These are phyloP conservation scores for Platyscapa corneri DNA, from an alignment of 1,140 invertebrate species.

Conservation along the genomic window DNA sequence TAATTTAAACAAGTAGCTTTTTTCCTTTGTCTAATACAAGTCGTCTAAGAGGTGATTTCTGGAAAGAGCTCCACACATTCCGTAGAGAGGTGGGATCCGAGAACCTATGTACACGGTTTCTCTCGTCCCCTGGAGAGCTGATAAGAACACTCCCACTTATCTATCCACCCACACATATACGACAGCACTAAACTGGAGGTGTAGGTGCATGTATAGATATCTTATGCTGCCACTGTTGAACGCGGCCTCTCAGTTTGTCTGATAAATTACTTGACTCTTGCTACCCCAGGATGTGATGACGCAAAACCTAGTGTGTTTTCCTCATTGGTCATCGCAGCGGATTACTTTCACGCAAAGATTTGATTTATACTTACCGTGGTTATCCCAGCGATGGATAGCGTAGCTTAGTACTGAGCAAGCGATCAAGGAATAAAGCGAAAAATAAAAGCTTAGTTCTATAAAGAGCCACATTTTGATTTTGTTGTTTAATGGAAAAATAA, in stretches of 20 bases:
- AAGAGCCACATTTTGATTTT: neutral
- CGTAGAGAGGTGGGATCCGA: neutral
- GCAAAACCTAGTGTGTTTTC: neutral
- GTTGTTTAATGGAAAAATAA: no score
- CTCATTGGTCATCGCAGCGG: neutral
- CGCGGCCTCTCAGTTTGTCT: slow-evolving; percentile 58
- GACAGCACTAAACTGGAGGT: neutral
- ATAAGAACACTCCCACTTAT: slow-evolving; percentile 7
- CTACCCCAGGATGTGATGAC: neutral
- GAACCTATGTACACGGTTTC: neutral
- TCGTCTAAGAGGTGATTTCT: neutral
- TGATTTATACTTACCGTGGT: neutral
- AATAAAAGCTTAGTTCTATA: neutral
- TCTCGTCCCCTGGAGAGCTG: slow-evolving; percentile 7
- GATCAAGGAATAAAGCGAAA: neutral
- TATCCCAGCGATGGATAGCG: neutral
- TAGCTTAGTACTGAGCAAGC: neutral
- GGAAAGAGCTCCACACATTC: neutral
- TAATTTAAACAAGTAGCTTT: neutral
- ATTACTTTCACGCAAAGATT: slow-evolving; percentile 14
- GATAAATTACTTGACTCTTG: slow-evolving; percentile 65
- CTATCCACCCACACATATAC: neutral
- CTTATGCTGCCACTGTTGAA: slow-evolving; percentile 20
- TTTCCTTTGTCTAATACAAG: neutral
- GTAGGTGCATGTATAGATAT: neutral